Conservation (phyloP, 2,797 vertebrate genomes). For the Hirundo rustica region DNA sequence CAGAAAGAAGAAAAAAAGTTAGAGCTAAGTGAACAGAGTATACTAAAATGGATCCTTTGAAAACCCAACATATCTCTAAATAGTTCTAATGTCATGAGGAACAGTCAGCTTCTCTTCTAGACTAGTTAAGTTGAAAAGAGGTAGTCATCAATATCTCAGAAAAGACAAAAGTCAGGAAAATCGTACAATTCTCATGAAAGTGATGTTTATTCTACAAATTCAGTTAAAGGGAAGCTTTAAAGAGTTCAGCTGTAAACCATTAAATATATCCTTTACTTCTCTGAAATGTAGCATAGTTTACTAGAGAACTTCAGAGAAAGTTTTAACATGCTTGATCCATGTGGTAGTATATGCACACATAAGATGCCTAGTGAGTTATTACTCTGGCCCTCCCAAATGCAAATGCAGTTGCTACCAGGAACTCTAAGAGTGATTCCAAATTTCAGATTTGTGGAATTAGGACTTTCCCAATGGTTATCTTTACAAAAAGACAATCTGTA, state of each 20-base stretch:
- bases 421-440: neutral
- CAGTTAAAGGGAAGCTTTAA: neutral
- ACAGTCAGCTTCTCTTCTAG: neutral
- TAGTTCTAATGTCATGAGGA: neutral
- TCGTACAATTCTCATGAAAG: neutral
- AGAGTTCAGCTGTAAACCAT: neutral
- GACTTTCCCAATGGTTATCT: neutral
- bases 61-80: neutral
- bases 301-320: neutral
- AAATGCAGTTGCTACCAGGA: neutral
- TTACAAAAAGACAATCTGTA: neutral
- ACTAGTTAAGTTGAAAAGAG: neutral
- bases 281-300: neutral
- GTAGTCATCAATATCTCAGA: neutral
- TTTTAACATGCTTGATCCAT: neutral
- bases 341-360: neutral
- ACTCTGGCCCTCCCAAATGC: neutral
- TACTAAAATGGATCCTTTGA: neutral
- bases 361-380: neutral
- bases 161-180: neutral
- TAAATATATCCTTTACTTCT: neutral
- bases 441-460: neutral
- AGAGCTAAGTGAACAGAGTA: neutral
- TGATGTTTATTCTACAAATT: neutral
- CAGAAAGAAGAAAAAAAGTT: neutral